Percentiles rank a stretch among this genome's conserved stretches.
These are phyloP conservation scores for Apis mellifera DNA, from an alignment of 1,140 invertebrate species.

Conservation along the genomic window DNA sequence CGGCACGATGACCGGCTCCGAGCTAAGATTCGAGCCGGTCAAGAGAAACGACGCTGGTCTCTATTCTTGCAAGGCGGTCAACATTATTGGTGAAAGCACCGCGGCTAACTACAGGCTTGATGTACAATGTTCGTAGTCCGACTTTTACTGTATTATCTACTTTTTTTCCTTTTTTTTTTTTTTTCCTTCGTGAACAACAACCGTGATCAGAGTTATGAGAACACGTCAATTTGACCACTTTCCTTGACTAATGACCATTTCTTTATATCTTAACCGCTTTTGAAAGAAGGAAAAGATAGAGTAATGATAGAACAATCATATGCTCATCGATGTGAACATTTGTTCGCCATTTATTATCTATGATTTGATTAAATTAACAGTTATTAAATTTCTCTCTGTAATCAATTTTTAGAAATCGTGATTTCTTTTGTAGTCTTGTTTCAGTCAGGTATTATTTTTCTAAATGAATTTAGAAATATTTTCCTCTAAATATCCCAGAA, in stretches of 20 bases:
- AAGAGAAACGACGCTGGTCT: conserved; percentile 86
- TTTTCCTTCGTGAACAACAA: background rate
- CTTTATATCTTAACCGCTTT: background rate
- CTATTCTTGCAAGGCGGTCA: conserved; percentile 92
- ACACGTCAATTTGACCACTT: background rate
- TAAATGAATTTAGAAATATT: background rate
- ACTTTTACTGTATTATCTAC: conserved; percentile 32
- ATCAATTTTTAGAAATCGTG: background rate
- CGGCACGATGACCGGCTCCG: conserved; percentile 77
- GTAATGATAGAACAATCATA: background rate
- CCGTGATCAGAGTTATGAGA: background rate
- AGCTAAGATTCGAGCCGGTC: conserved; percentile 87
- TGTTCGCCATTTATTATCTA: background rate
- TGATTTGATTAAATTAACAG: background rate
- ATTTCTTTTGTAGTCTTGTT: background rate
- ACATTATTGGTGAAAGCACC: conserved; percentile 89
- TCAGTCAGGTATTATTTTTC: background rate
- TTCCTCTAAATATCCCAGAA: too few species aligned
- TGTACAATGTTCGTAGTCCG: conserved; percentile 87
- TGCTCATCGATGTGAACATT: conserved; percentile 21
- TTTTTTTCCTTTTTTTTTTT: background rate
- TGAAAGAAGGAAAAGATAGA: background rate
- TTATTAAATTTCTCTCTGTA: background rate
- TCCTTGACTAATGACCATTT: background rate
- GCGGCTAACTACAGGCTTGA: conserved; percentile 90